These are phyloP conservation scores for Furcifer pardalis DNA, from an alignment of 2,797 vertebrate genomes.

Conservation along the genomic window DNA sequence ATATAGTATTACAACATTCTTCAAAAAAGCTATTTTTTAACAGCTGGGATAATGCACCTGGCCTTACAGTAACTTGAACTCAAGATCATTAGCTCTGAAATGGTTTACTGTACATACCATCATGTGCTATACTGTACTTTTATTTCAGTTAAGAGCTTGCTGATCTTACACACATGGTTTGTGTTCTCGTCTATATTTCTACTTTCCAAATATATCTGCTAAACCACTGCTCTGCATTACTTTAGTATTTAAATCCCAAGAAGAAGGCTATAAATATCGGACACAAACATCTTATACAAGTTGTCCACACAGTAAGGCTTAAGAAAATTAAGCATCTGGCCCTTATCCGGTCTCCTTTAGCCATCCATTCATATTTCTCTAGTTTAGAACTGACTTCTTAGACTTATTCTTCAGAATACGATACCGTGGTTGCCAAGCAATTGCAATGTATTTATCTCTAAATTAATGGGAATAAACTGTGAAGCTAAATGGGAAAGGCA, in stretches of 20 bases:
- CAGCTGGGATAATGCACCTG: slow-evolving; percentile 31
- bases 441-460: not conserved
- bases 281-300: not conserved
- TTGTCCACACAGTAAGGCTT: not conserved
- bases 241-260: not conserved
- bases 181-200: fast-evolving
- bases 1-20: slow-evolving; percentile 20
- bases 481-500: not conserved
- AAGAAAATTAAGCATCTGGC: not conserved
- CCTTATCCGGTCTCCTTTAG: not conserved
- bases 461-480: not conserved
- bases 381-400: not conserved
- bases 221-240: not conserved
- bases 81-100: not conserved
- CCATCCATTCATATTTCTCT: not conserved
- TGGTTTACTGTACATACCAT: not conserved
- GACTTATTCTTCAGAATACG: not conserved
- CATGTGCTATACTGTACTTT: fast-evolving
- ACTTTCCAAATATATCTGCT: not conserved
- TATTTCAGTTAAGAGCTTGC: not conserved
- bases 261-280: not conserved
- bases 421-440: not conserved
- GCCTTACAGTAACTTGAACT: slow-evolving; percentile 18
- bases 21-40: slow-evolving; percentile 16
- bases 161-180: not conserved